These are phyloP conservation scores for Frankliniella fusca DNA, from an alignment of 2,888 invertebrate genomes.

Conservation along the genomic window DNA sequence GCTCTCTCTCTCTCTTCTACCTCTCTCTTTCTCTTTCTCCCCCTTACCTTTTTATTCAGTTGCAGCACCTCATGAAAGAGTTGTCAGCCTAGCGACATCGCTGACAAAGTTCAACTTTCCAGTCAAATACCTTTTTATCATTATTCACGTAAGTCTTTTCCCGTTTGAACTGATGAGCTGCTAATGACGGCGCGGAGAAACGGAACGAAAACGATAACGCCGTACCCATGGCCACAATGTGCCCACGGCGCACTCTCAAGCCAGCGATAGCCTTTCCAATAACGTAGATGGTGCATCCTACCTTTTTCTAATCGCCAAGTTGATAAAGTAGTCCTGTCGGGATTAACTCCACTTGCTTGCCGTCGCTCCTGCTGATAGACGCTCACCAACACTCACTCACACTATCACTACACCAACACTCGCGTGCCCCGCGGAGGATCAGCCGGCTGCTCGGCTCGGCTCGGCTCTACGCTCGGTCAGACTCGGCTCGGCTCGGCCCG, in stretches of 20 bases:
- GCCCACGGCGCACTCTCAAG: too few relatives aligned
- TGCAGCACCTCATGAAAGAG: too few relatives aligned
- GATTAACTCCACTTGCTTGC: not conserved
- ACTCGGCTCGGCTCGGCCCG: not conserved
- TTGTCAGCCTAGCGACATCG: too few relatives aligned
- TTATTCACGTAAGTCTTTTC: too few relatives aligned
- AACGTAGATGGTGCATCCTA: not conserved
- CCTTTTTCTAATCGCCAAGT: not conserved
- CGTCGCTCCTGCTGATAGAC: not conserved
- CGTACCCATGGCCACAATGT: too few relatives aligned
- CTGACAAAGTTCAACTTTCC: too few relatives aligned
- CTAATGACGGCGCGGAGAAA: too few relatives aligned
- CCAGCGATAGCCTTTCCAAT: not conserved
- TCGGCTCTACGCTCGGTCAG: not conserved
- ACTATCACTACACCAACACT: not conserved
- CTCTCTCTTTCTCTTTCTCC: constrained; percentile 9
- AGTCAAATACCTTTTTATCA: too few relatives aligned
- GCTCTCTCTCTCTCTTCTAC: constrained; percentile 9
- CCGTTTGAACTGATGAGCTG: too few relatives aligned
- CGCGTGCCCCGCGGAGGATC: too few relatives aligned
- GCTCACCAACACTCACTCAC: not conserved
- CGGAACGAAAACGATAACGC: too few relatives aligned
- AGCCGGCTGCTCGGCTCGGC: not conserved
- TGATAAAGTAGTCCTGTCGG: not conserved
- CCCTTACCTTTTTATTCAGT: not conserved